phyloP scores from a whole-genome alignment of 1,140 invertebrate genomes.

The Trigoniulus corallinus region DNA sequence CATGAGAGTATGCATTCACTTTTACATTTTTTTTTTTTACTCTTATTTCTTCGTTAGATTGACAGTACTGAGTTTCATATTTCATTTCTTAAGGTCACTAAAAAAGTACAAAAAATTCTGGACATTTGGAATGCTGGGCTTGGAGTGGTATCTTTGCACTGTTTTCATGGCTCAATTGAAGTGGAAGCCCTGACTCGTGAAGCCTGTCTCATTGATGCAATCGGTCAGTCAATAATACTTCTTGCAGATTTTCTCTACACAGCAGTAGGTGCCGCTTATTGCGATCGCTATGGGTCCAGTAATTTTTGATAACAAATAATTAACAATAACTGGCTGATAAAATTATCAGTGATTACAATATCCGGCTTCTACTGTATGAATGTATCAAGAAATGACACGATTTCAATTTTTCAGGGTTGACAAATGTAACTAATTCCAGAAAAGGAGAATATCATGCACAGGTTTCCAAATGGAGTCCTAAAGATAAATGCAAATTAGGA shows the following conservation, averaged over 20 bases:
- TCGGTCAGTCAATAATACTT: too few species aligned
- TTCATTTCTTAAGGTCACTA: constrained; percentile 19
- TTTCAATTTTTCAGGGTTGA: constrained; percentile 26
- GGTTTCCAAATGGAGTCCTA: constrained; percentile 48
- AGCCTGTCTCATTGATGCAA: constrained; percentile 77
- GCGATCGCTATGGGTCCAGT: background rate
- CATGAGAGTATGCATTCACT: too few species aligned
- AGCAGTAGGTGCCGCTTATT: background rate
- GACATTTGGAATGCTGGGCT: constrained; percentile 66
- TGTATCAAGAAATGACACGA: background rate
- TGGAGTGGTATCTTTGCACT: constrained; percentile 76
- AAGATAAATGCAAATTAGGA: constrained; percentile 53
- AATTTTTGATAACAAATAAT: too few species aligned
- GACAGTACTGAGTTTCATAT: too few species aligned
- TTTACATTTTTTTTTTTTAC: too few species aligned
- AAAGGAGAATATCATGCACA: constrained; percentile 68
- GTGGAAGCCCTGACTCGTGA: constrained; percentile 86
- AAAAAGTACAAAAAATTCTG: constrained; percentile 62
- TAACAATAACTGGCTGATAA: too few species aligned
- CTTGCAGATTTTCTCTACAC: constrained; percentile 1
- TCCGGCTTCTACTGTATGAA: constrained; percentile 2
- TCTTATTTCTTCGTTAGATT: too few species aligned
- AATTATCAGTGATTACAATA: too few species aligned
- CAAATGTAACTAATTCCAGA: constrained; percentile 63
- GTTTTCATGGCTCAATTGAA: constrained; percentile 79